Conservation (phyloP, 2,888 invertebrate species). For the Platycnemis pennipes region DNA sequence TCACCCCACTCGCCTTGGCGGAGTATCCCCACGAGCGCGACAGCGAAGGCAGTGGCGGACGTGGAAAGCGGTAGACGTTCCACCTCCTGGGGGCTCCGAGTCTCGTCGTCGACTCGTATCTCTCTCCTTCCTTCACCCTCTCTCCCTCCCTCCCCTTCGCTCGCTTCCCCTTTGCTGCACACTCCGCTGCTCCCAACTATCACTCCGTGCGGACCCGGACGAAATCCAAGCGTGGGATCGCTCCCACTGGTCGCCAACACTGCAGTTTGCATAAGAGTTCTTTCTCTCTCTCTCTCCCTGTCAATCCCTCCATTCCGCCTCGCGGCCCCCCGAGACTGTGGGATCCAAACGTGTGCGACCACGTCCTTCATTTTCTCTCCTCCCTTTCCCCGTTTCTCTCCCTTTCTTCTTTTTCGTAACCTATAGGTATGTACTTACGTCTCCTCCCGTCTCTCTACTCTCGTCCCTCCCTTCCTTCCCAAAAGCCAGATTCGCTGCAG, state of each 20-base stretch:
- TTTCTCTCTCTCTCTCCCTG: neutral
- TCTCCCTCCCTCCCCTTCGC: neutral
- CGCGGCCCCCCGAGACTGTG: neutral
- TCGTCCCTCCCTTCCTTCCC: no score
- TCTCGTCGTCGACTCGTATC: neutral
- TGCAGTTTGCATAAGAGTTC: neutral
- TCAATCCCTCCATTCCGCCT: neutral
- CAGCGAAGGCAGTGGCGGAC: no score
- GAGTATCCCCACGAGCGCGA: neutral
- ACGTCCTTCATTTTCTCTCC: neutral
- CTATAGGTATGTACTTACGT: neutral
- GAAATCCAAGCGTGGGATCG: neutral
- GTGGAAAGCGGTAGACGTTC: no score
- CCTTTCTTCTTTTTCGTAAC: no score
- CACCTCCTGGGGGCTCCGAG: neutral
- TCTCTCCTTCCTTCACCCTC: neutral
- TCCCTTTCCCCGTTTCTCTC: neutral
- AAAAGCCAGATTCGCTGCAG: no score
- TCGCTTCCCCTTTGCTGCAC: neutral
- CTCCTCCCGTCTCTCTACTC: no score
- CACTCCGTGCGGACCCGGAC: no score
- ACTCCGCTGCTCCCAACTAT: no score
- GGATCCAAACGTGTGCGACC: neutral
- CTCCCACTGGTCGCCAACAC: neutral
- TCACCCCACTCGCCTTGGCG: neutral